Evolutionary conservation across 2,113 vertebrate genomes (phyloP), one percentile per base, ranked within the genome.

Genomic region (Noctilio leporinus): DNA sequence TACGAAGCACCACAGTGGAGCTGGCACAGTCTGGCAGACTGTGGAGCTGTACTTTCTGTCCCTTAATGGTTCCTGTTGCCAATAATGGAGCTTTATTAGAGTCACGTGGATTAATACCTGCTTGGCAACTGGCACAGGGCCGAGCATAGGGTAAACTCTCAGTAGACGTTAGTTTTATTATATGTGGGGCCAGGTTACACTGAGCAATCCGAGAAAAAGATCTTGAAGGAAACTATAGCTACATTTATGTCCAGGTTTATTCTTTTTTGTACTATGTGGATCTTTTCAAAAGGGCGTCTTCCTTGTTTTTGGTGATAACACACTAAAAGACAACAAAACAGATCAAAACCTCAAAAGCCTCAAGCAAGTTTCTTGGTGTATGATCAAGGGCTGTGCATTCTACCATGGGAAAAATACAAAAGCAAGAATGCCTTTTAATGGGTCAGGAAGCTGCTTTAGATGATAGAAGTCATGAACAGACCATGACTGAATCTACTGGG

Each of bases 11-110:
- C 14, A 17, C 14, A 4, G 30, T 12, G 9, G n/a, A 70, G 26
- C 22, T 0, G 2, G 12, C 38, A 26, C 3, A 0, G 2, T 5
- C 7, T 14, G 10, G 24, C 2, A 17, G 72, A n/a, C 28, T 78
- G 10, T 43, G 24, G 55, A 16, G 33, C 2, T 9, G 5, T 14
- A 20, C 33, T 47, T 51, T 47, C 45, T 49, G 43, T 81, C 19
- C n/a, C 6, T 73, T 64, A 49, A 57, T 1, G 0, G 15, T 30
- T 57, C 3, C 47, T 72, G 20, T 19, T 35, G 87, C 75, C 86
- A 53, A 38, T 62, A 55, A 57, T 45, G 53, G 40, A 33, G 7
- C 67, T 22, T 51, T 77, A 26, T 55, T 43, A 64, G 38, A 82
- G 7, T 73, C 76, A 20, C 2, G 49, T 33, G 47, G 76, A 28